Base-by-base conservation (phyloP, 2,888 invertebrate species). In the Ganaspis brasiliensis region DNA sequence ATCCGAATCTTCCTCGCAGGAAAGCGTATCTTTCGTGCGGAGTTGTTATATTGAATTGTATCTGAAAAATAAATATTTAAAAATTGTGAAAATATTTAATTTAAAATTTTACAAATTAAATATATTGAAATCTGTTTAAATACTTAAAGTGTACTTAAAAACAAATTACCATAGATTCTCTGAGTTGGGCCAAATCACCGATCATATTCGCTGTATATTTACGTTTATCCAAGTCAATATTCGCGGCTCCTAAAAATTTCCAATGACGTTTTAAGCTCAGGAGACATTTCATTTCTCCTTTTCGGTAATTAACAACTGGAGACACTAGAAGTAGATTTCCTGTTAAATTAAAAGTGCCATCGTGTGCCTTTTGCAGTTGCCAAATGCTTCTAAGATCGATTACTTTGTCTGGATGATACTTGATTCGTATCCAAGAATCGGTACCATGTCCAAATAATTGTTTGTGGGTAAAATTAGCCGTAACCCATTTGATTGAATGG, bases 301-400 rank as follows among this genome's bases (percentile, higher is more conserved):
- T 94, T 49, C 92, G 93, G 86, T 96, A 96, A 10, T 91, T 91
- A 90, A 92, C 89, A 84, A 96, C 94, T 0, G 96, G 96, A 12
- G 95, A 95, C 1, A 94, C 90, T 31, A 96, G 90, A 3, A 93
- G 93, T 0, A 96, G 92, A 61, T 93, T 93, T 26, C 96, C 96
- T 0, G 95, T 94, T 26, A 96, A 89, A 87, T 96, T 96, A 67
- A 89, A 87, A 0, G 83, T 86, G 77, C 93, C 94, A 78, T 93
- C 93, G 0, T 90, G 90, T 0, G 87, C 87, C 74, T 92, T 93
- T 45, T 94, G 92, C 0, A 96, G 84, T 14, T 93, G 92, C 96
- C 96, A 97, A 0, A 93, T 92, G 0, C 96, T 96, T 85, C 94
- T 94, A 8, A 96, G 91, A 89, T 95, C 94, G 72, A 96, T 94